Base-by-base conservation (phyloP, 2,888 invertebrate genomes). In the Peribatodes rhomboidaria region DNA sequence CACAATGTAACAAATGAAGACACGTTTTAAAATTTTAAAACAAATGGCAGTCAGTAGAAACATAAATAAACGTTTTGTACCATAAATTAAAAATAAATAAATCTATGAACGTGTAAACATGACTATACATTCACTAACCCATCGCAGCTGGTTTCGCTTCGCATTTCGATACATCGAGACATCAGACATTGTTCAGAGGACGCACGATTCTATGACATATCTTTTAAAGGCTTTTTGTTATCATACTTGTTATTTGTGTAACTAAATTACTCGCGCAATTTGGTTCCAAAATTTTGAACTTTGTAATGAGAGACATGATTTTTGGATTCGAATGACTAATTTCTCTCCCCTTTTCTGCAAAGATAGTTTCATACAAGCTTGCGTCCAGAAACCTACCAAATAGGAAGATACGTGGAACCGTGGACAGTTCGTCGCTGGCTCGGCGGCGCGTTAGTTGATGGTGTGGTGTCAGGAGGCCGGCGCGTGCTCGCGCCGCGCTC, bases 401-500 rank as follows among this genome's bases (percentile, higher is more conserved):
- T 31, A 39, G 14, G 39, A 27, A 27, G 39, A 33, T 33, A 49
- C 8, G 8, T 16, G 14, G 14, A 49, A 49, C 33, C 49, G 33
- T 33, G 39, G 14, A 39, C 4, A 22, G 11, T 9, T 1, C 6
- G 16, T 11, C 22, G 7, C 8, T 49, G 16, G 18, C 16, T 49
- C 37, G 18, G 18, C 13, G 37, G 52, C 16, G 11, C 31, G 13
- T n/a, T 79, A 81, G 81, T 79, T 78, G 62, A 79, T 70, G 72
- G 79, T 69, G 81, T 72, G 88, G 76, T 92, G 93, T 93, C 92
- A 93, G 90, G 93, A 91, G 77, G 86, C 80, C 64, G 86, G 74
- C 60, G 86, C 79, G 81, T 85, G 87, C 63, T 86, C 86, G 10
- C 95, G 84, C 96, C 88, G 94, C 75, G 97, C 93, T 81, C 97